phyloP scores from a whole-genome alignment of 1,140 invertebrate species.

The Drosophila sulfurigaster region DNA sequence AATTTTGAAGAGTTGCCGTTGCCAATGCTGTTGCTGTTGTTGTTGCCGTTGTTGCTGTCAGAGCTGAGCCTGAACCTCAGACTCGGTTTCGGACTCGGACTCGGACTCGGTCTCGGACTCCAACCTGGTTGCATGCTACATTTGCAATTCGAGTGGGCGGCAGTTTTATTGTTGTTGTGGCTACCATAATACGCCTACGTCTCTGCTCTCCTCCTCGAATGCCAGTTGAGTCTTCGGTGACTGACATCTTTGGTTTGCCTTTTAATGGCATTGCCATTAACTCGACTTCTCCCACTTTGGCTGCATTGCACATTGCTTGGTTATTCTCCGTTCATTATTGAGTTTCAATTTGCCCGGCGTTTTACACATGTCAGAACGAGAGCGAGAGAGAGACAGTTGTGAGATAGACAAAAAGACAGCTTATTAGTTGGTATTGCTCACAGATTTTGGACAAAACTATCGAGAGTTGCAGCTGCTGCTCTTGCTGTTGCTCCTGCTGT shows the following conservation, averaged over 20 bases:
- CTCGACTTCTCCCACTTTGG: slow-evolving; percentile 33
- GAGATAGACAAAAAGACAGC: slow-evolving; percentile 39
- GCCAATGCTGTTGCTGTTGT: slow-evolving; percentile 60
- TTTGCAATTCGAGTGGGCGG: slow-evolving; percentile 43
- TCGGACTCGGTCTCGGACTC: slow-evolving; percentile 22
- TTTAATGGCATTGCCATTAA: slow-evolving; percentile 56
- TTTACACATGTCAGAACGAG: slow-evolving; percentile 7
- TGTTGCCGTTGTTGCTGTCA: not conserved
- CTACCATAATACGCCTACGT: slow-evolving; percentile 46
- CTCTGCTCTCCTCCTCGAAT: not conserved
- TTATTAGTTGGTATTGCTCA: slow-evolving; percentile 55
- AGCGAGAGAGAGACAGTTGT: not conserved
- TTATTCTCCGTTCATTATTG: slow-evolving; percentile 43
- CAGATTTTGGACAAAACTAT: slow-evolving; percentile 54
- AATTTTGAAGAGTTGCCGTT: slow-evolving; percentile 75
- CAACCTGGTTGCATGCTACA: slow-evolving; percentile 16
- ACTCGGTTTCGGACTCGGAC: slow-evolving; percentile 7
- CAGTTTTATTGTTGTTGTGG: slow-evolving; percentile 41
- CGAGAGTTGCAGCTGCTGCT: slow-evolving; percentile 49
- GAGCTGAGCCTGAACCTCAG: slow-evolving; percentile 18
- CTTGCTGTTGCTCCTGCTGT: slow-evolving; percentile 24
- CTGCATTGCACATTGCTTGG: slow-evolving; percentile 28
- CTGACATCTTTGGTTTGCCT: slow-evolving; percentile 53
- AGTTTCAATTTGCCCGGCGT: slow-evolving; percentile 33
- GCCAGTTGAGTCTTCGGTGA: slow-evolving; percentile 6